Base-by-base conservation (phyloP, 2,888 invertebrate genomes). In the Himalopsyche anomala region DNA sequence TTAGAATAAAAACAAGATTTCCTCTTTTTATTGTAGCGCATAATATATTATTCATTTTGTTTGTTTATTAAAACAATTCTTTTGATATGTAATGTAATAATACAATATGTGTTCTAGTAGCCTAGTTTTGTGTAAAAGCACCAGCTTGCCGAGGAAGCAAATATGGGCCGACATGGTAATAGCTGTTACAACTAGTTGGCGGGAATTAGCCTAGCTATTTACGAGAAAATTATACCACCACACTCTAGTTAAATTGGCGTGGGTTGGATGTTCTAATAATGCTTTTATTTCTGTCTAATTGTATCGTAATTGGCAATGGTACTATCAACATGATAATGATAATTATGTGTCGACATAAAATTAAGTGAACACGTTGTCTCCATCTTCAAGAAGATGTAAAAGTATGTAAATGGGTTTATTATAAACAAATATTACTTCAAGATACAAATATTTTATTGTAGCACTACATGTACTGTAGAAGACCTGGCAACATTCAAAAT, bases 171-270 rank as follows among this genome's bases (percentile, higher is more conserved):
- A 62, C 62, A 62, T 62, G 56, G 62, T 28, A 62, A 62, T 62
- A 62, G 62, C 19, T 62, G 62, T 62, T 19, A 62, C 62, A 62
- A 19, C 62, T 62, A 62, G 62, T 19, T 62, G 62, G 62, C 19
- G 12, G 74, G 85, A 80, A 87, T 87, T 83, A 85, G 79, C 69
- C 81, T 62, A 54, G 62, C 87, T 85, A 85, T 87, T 87, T 87
- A 87, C 83, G 87, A 85, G 87, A 80, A 79, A 87, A 87, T 87
- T 87, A 87, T 87, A 62, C 87, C 28, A 19, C 81, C 62, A 62
- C 84, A 56, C 74, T 45, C 45, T 84, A 80, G 80, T 62, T 3
- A 62, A n/a, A 62, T 28, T 9, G 28, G 5, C 62, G 4, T 11
- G n/a, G 62, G 28, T 3, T 62, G 28, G 4, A 19, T 8, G 5